Base-by-base conservation (phyloP, 2,797 vertebrate genomes). In the Vespertilio murinus region DNA sequence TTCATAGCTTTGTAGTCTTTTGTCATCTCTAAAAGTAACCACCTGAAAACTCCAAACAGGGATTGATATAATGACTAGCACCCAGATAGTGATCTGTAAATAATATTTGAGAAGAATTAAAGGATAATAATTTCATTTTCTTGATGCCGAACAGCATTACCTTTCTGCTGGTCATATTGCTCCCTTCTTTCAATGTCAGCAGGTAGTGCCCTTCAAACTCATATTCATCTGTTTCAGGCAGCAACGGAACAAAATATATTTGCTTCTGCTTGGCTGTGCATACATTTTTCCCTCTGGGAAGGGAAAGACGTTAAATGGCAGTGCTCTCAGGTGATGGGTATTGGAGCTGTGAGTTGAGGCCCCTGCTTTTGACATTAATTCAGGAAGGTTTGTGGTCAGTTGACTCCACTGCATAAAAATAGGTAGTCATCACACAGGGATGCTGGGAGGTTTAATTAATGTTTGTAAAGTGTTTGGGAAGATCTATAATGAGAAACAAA, bases 211-310 rank as follows among this genome's bases (percentile, higher is more conserved):
- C 87, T 96, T 94, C 83, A 85, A 88, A 90, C 18, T 47, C 59
- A 23, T 71, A 81, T 71, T 49, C 84, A 74, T 83, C 42, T 33
- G 54, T 65, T 30, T 54, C 88, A 90, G 79, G 18, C 25, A 95
- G 45, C 84, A 88, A 88, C 0, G 70, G 64, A 94, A 90, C 16
- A 95, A 96, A 94, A 96, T 35, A 7, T 5, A 94, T 93, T 91
- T 95, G 52, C 74, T 90, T 90, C 91, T 93, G 54, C 87, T 91
- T 85, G 80, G 9, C 56, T 90, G 4, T 90, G 78, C 77, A 54
- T 69, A 74, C 38, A n/a, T 70, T 67, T 91, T 95, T 35, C 71
- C 87, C 91, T 87, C 80, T 77, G 71, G 75, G 77, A 95, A 96
- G 16, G 14, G 8, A 94, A 49, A 65, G 13, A 59, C 70, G 71